Base-by-base conservation (phyloP, 2,113 vertebrate genomes). In the Callithrix jacchus region DNA sequence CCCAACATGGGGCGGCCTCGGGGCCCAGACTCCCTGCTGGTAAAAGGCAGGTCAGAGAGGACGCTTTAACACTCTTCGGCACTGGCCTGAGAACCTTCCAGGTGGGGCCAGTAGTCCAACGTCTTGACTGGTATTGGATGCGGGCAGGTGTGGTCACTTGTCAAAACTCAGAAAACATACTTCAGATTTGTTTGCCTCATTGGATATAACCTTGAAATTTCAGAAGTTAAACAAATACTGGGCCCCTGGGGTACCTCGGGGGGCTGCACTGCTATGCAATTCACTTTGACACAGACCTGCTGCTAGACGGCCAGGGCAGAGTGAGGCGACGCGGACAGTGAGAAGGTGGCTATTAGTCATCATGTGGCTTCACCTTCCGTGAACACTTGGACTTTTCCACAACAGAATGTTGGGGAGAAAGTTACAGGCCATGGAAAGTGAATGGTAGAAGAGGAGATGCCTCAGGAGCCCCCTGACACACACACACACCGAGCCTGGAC, bases 191-290 rank as follows among this genome's bases (percentile, higher is more conserved):
- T 21, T 37, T 18, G 3, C 40, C 4, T 71, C 35, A 1, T 6
- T 20, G n/a, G 0, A 0, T 0, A 3, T 0, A 4, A 27, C 52
- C 18, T 2, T 6, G 0, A 18, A 2, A 25, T 1, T 23, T 2
- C 6, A n/a, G 45, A 6, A 5, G 3, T 30, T 32, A 6, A 23
- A 21, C 1, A 10, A 23, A 12, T 3, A 6, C 0, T 2, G 73
- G 5, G 4, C n/a, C 12, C 23, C 10, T 0, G 27, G 27, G 12
- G 79, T 1, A 0, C 4, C 1, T 0, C 0, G 8, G 35, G 68
- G 40, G 1, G 2, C 0, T 0, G n/a, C 9, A 0, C 45, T 0
- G 4, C 5, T 10, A 37, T 9, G 23, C 6, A 7, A 2, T 14
- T 23, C 52, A 4, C 35, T 10, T 3, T 1, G 10, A 18, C 54